These are phyloP conservation scores for Dynastes tityus DNA, from an alignment of 2,888 invertebrate genomes.

Conservation along the genomic window DNA sequence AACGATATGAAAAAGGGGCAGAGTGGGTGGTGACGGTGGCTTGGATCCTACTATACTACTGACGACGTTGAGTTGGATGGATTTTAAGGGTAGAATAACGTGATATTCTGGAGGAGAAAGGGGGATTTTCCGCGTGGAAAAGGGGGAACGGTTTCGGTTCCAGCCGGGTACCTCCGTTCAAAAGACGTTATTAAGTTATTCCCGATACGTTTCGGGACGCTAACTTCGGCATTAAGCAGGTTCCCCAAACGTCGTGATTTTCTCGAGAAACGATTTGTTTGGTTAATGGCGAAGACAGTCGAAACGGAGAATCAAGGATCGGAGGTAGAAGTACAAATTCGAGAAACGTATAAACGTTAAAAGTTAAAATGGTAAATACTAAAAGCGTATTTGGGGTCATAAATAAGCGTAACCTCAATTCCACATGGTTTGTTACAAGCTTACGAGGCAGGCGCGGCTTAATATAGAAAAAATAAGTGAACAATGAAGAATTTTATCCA, in stretches of 20 bases:
- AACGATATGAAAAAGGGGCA: background rate
- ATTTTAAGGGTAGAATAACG: conserved; percentile 41
- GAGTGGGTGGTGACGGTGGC: background rate
- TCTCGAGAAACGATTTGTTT: conserved; percentile 4
- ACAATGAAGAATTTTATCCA: no score
- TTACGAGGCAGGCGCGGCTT: no score
- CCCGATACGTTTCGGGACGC: conserved; percentile 46
- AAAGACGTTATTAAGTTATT: conserved; percentile 55
- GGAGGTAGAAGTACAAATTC: no score
- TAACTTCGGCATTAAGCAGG: background rate
- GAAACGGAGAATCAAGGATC: no score
- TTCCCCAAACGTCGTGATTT: background rate
- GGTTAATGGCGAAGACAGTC: conserved; percentile 4
- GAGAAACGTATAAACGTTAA: no score
- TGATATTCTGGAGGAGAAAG: conserved; percentile 53
- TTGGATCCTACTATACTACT: background rate
- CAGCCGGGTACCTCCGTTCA: conserved; percentile 61
- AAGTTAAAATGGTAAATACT: no score
- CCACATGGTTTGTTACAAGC: no score
- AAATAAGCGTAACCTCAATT: no score
- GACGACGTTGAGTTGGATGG: conserved; percentile 54
- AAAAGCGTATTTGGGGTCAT: no score
- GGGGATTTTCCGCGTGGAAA: conserved; percentile 46
- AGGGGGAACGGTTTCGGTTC: conserved; percentile 54
- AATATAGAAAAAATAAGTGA: no score